Base-by-base conservation (phyloP, 2,888 invertebrate genomes). In the Zhuqinia jingwanae region DNA sequence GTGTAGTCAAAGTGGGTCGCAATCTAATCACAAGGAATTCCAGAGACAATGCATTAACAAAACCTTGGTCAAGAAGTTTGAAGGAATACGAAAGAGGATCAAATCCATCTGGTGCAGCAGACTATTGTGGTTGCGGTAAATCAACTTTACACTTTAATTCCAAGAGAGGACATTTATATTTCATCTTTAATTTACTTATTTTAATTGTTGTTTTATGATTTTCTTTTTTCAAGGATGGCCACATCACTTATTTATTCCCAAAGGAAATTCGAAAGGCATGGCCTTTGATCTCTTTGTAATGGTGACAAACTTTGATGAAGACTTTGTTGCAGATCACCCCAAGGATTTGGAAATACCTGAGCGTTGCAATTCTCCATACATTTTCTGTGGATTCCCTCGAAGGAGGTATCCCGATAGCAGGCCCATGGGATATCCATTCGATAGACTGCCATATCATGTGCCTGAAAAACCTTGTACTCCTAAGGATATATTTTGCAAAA, bases 251-350 rank as follows among this genome's bases (percentile, higher is more conserved):
- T 73, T 97, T 8, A 90, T 96, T 50, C 96, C 96, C 0, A 95
- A 95, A 92, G 97, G 97, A 3, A 95, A 92, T 6, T 91, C 93
- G 0, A 93, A 90, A 84, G 96, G 96, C 20, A 88, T 88, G 88
- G 36, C 58, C 10, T 88, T 88, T 63, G 88, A 88, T 27, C 75
- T 88, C 30, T 88, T 88, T n/a, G 85, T 85, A 20, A 88, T 88
- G 88, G 81, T 88, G 20, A 88, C 88, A 5, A 88, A 88, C 36
- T 87, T 81, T 42, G 84, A 76, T 63, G 77, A 88, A 20, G 88
- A 88, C 63, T 63, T 30, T 27, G 88, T 88, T 0, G 13, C 10
- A 63, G 70, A 86, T 42, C 20, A 70, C 65, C 75, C 60, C 25
- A 22, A 1, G 17, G 42, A 58, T 27, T 13, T 81, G 81, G 68